Conservation (phyloP, 2,888 invertebrate species). For the Chalcis sispes region DNA sequence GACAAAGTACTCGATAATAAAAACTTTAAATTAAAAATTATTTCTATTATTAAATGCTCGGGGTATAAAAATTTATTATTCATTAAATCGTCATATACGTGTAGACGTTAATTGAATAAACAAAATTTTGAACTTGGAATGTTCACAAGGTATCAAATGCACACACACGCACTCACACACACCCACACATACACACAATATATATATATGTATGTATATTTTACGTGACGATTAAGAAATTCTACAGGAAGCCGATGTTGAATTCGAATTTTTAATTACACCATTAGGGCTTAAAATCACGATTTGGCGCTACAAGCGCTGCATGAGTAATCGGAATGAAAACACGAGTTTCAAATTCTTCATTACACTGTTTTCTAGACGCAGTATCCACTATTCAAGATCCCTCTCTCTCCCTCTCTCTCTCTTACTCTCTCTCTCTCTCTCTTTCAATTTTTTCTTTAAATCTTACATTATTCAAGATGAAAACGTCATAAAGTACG, state of each 20-base stretch:
- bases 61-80: background rate
- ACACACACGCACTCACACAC: too few relatives aligned
- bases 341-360: constrained; percentile 49
- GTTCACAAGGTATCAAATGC: too few relatives aligned
- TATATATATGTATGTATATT: constrained; percentile 23
- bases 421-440: too few relatives aligned
- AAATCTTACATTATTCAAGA: constrained; percentile 15
- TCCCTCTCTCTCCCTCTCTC: too few relatives aligned
- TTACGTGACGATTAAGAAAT: constrained; percentile 38
- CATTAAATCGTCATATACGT: constrained; percentile 8
- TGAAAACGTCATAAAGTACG: constrained; percentile 23
- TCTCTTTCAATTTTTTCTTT: background rate
- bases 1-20: too few relatives aligned
- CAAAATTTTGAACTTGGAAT: constrained; percentile 24
- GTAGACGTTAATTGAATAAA: constrained; percentile 19
- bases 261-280: constrained; percentile 43
- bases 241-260: constrained; percentile 35
- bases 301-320: constrained; percentile 37
- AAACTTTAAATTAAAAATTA: background rate
- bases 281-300: constrained; percentile 45
- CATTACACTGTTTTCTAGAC: constrained; percentile 31
- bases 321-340: constrained; percentile 48
- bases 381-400: too few relatives aligned
- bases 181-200: too few relatives aligned
- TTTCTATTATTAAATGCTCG: background rate